phyloP scores from a whole-genome alignment of 2,113 vertebrate genomes.

The Pteronura brasiliensis region DNA sequence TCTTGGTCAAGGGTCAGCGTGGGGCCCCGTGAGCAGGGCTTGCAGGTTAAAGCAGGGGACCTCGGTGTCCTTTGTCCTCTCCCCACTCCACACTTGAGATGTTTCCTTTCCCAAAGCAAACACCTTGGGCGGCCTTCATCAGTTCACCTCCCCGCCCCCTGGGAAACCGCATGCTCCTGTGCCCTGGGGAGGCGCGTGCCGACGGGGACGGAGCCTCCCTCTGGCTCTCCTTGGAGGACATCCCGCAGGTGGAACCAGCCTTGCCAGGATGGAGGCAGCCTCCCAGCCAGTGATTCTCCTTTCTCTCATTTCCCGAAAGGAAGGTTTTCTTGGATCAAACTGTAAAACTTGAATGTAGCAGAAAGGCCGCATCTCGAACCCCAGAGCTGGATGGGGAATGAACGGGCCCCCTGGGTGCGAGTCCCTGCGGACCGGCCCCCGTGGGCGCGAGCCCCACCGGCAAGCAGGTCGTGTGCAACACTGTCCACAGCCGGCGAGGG shows the following conservation, averaged over 20 bases:
- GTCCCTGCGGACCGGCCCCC: accelerated
- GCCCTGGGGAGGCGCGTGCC: accelerated
- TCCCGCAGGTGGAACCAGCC: accelerated
- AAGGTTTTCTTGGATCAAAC: neutral
- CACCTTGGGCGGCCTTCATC: accelerated
- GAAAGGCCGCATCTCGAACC: neutral
- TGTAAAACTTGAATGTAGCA: accelerated
- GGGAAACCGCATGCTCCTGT: accelerated
- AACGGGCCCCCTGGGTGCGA: accelerated
- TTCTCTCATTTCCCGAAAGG: neutral
- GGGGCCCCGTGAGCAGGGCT: accelerated
- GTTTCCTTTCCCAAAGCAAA: accelerated
- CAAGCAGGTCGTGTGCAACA: accelerated
- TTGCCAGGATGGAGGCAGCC: accelerated
- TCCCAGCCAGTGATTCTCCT: accelerated
- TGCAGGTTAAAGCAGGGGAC: neutral
- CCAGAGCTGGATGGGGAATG: accelerated
- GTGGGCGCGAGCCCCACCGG: accelerated
- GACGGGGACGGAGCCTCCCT: too few species aligned
- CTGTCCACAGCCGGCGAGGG: accelerated
- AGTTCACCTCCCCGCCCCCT: neutral
- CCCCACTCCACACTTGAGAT: accelerated
- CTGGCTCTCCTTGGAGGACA: accelerated
- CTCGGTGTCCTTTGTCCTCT: accelerated
- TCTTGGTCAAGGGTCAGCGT: neutral